Evolutionary conservation across 2,113 vertebrate genomes (phyloP).

Genomic region (Aptenodytes forsteri): DNA sequence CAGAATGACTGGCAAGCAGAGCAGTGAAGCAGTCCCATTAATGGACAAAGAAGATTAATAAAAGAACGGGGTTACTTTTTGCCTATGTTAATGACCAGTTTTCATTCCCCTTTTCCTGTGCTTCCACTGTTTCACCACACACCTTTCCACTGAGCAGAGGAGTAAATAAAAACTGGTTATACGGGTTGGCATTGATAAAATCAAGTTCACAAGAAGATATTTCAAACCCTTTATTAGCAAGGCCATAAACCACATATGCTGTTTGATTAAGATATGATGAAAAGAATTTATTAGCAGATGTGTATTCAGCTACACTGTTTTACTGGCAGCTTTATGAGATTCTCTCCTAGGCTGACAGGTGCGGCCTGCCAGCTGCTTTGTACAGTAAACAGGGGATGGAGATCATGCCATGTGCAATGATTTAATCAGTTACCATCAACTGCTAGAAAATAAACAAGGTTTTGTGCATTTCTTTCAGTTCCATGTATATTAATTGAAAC

Average conservation of each 20-base stretch:
- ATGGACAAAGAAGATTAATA: not conserved
- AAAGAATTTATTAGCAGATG: conserved; percentile 77
- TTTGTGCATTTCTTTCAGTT: conserved; percentile 34
- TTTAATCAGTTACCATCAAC: conserved; percentile 60
- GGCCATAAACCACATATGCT: conserved; percentile 58
- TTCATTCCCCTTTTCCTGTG: not conserved
- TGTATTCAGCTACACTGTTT: conserved; percentile 63
- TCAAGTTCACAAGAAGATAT: conserved; percentile 55
- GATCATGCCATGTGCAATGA: conserved; percentile 38
- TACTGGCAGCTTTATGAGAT: conserved; percentile 74
- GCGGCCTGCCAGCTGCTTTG: conserved; percentile 59
- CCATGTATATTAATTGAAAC: conserved; percentile 58
- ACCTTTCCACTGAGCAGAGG: not conserved
- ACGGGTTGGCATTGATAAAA: conserved; percentile 49
- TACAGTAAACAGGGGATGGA: conserved; percentile 58
- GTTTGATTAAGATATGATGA: conserved; percentile 78
- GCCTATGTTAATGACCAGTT: not conserved
- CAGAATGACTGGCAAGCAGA: not conserved
- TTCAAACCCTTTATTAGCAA: conserved; percentile 56
- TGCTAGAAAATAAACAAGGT: conserved; percentile 50
- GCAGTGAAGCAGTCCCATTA: not conserved
- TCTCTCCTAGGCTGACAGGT: conserved; percentile 68
- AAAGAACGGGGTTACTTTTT: not conserved
- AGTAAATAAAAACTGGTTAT: conserved; percentile 48
- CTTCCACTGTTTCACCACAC: not conserved